Base-by-base conservation (phyloP, 1,140 invertebrate genomes). In the Teleogryllus occipitalis region DNA sequence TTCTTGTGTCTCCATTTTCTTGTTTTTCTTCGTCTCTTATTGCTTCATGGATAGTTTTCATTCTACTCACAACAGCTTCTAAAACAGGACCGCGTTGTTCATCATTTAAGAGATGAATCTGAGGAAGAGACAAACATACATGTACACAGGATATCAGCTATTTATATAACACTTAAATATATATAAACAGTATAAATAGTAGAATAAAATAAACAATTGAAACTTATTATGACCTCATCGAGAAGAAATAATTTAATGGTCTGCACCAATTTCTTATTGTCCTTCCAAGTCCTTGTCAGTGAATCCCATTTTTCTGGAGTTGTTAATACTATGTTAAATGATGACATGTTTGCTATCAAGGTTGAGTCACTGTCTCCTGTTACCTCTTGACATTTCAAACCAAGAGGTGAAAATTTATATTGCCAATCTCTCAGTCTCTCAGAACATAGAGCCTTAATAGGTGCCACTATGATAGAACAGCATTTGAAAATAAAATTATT, bases 281-380 rank as follows among this genome's bases (percentile, higher is more conserved):
- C 90, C 82, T 88, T 89, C 92, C 92, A 94, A 81, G 89, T 88
- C 81, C 94, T 87, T 0, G 93, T 95, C 74, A 95, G 83, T 80
- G 91, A 91, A 84, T 96, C 94, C 93, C 93, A 95, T 87, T 95
- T 95, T 85, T 95, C 94, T 10, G 94, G 94, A 7, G 94, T 96
- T 15, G 94, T 94, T 81, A 95, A 88, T 82, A 96, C 92, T 54
- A 96, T 86, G 82, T 89, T 88, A 75, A 83, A 82, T 82, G 82
- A 81, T 8, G 49, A 79, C 73, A 90, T 81, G 76, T 86, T 85
- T 72, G 85, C 85, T 80, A 91, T 89, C 82, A 93, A 90, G 48
- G 91, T 87, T n/a, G 87, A 83, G 77, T 93, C 90, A 73, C 89
- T 90, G 84, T 95, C 94, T 7, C 94, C 94, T 7, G 94, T 96